These are phyloP conservation scores for Leiothrix lutea DNA, from an alignment of 2,113 vertebrate genomes.

Conservation along the genomic window DNA sequence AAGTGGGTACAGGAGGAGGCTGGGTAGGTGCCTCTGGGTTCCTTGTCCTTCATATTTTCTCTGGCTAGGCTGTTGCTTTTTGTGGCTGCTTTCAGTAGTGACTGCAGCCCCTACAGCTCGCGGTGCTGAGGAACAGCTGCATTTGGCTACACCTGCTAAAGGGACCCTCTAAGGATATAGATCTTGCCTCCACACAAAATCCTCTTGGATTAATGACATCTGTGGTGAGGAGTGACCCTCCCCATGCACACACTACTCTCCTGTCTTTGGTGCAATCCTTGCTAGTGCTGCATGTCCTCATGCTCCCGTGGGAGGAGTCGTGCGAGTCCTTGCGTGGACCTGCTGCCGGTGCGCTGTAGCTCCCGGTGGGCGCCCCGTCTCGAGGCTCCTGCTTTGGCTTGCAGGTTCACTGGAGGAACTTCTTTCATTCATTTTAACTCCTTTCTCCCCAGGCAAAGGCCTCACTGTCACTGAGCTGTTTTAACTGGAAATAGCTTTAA, in stretches of 20 bases:
- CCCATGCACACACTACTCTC: background rate
- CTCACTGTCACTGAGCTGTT: background rate
- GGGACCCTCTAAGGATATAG: background rate
- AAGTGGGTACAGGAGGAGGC: background rate
- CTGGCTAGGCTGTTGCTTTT: background rate
- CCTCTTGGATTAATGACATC: background rate
- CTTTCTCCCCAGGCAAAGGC: background rate
- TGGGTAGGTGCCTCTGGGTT: background rate
- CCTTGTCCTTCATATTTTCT: background rate
- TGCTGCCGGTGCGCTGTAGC: background rate
- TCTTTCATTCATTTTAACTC: background rate
- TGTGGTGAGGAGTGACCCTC: background rate
- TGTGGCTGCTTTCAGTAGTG: background rate
- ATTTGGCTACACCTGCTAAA: background rate
- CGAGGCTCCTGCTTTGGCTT: background rate
- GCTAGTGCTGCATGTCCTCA: background rate
- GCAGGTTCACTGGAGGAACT: background rate
- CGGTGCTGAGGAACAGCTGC: background rate
- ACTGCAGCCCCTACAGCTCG: background rate
- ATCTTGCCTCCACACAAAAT: background rate
- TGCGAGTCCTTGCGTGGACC: background rate
- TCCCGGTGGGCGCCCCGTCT: background rate
- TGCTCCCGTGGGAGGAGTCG: background rate
- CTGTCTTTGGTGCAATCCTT: background rate
- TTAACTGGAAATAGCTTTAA: conserved; percentile 21